A percentile compares a stretch with the other conserved stretches of the same genome.
Conservation (phyloP, 2,113 vertebrate species). For the Tragelaphus buxtoni region DNA sequence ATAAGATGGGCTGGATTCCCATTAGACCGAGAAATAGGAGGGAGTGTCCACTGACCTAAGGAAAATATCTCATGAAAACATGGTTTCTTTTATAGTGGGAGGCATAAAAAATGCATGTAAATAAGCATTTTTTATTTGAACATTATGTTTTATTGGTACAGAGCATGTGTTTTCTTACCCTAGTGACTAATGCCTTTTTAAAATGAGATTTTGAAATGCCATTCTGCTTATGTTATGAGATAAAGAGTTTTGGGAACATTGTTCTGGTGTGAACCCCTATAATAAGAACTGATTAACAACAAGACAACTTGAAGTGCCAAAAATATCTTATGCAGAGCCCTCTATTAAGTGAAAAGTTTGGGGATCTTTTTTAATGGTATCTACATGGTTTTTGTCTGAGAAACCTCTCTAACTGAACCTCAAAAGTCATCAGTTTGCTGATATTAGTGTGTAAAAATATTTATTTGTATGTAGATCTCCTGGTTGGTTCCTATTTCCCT, state of each 20-base stretch:
- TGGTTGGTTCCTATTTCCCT: background rate
- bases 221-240: slow-evolving; percentile 48
- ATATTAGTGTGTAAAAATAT: background rate
- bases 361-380: background rate
- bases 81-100: slow-evolving; percentile 40
- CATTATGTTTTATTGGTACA: slow-evolving; percentile 65
- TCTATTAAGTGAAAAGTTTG: slow-evolving; percentile 14
- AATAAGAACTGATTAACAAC: slow-evolving; percentile 44
- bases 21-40: background rate
- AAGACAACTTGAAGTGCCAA: slow-evolving; percentile 49
- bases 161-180: slow-evolving; percentile 65
- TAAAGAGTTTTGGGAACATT: slow-evolving; percentile 31
- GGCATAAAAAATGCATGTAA: slow-evolving; percentile 61
- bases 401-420: slow-evolving; percentile 19
- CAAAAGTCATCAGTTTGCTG: background rate
- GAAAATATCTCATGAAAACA: slow-evolving; percentile 27
- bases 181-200: slow-evolving; percentile 64
- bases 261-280: slow-evolving; percentile 23
- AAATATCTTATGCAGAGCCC: slow-evolving; percentile 26
- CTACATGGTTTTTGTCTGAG: slow-evolving; percentile 14
- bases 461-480: background rate
- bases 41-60: background rate
- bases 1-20: background rate
- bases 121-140: slow-evolving; percentile 71
- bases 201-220: slow-evolving; percentile 63